phyloP scores from a whole-genome alignment of 1,140 invertebrate species.

The Stegodyphus dumicola region DNA sequence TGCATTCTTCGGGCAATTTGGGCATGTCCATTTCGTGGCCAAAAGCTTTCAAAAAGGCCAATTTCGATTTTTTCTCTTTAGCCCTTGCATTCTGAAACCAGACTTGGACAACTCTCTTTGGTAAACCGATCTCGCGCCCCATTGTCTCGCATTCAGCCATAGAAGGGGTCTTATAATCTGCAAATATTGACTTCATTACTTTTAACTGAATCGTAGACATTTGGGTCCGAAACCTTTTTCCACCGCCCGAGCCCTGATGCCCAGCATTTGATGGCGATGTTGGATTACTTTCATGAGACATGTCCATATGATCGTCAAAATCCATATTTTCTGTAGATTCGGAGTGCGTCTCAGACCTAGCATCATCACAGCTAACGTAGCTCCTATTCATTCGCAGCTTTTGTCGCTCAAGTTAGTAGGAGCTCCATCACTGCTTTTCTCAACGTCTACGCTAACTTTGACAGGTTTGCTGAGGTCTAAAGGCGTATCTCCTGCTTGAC shows the following conservation, averaged over 20 bases:
- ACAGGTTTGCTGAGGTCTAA: constrained; percentile 79
- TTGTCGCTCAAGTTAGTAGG: constrained; percentile 64
- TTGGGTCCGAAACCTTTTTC: constrained; percentile 89
- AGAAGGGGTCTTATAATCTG: constrained; percentile 96
- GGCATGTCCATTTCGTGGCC: constrained; percentile 69
- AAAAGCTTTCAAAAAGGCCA: constrained; percentile 74
- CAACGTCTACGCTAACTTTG: constrained; percentile 42
- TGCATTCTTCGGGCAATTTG: constrained; percentile 83
- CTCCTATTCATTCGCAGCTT: constrained; percentile 52
- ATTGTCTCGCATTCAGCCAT: constrained; percentile 98
- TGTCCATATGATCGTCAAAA: constrained; percentile 69
- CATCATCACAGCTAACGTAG: constrained; percentile 65
- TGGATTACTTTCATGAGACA: constrained; percentile 79
- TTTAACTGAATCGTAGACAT: constrained; percentile 87
- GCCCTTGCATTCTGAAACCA: constrained; percentile 99
- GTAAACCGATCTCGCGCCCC: constrained; percentile 89
- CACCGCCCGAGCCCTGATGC: constrained; percentile 72
- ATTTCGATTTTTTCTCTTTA: constrained; percentile 95
- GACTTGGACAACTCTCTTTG: constrained; percentile 92
- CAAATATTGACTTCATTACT: constrained; percentile 94
- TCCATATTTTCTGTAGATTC: constrained; percentile 68
- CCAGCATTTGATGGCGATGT: constrained; percentile 74
- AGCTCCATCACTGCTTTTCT: constrained; percentile 47
- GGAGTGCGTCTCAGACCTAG: constrained; percentile 67
- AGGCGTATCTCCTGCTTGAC: constrained; percentile 76